Evolutionary conservation across 1,140 invertebrate genomes (phyloP).

Genomic region (Halesus radiatus): DNA sequence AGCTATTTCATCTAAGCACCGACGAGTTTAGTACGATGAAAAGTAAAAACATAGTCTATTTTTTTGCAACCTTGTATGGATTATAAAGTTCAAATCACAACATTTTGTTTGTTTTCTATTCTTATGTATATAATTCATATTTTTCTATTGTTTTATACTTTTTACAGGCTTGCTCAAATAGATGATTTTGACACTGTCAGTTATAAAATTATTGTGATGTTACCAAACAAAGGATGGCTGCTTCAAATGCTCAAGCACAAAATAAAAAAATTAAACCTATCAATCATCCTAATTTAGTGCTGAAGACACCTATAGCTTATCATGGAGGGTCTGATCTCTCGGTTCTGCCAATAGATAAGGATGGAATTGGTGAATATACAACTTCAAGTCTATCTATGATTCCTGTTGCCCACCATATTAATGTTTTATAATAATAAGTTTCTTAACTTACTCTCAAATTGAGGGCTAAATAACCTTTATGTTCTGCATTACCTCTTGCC

Average conservation of each 20-base stretch:
- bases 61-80: background rate
- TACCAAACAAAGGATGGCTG: conserved; percentile 43
- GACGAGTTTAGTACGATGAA: conserved; percentile 2
- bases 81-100: background rate
- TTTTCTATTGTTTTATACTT: background rate
- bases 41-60: background rate
- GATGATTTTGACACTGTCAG: background rate
- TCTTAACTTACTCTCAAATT: too few relatives aligned
- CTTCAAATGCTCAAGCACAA: conserved; percentile 38
- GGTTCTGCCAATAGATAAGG: conserved; percentile 80
- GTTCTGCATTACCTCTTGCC: too few relatives aligned
- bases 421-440: background rate
- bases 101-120: background rate
- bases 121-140: background rate
- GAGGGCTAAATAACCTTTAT: too few relatives aligned
- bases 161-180: conserved; percentile 6
- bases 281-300: conserved; percentile 80
- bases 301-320: conserved; percentile 86
- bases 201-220: conserved; percentile 38
- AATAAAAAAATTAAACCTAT: conserved; percentile 79
- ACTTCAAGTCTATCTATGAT: background rate
- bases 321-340: conserved; percentile 77
- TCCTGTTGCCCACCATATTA: background rate
- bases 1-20: background rate
- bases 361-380: conserved; percentile 78